Percentiles rank a stretch among this genome's conserved stretches.
phyloP scores from a whole-genome alignment of 2,888 invertebrate genomes.

The Tanaodytes sp. region DNA sequence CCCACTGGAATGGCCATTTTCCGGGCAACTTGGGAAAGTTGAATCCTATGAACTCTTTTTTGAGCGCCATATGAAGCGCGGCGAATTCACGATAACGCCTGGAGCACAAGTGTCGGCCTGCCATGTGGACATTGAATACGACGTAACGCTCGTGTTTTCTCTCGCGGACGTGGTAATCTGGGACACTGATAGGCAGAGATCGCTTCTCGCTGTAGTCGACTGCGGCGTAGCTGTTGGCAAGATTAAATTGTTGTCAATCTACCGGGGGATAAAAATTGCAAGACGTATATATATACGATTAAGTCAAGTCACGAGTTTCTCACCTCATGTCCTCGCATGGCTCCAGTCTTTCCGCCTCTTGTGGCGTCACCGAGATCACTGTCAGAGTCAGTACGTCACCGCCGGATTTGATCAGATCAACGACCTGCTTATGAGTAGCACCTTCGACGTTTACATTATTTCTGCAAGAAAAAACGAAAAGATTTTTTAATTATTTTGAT shows the following conservation, averaged over 20 bases:
- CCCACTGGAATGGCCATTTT: slow-evolving; percentile 95
- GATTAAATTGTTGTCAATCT: slow-evolving; percentile 24
- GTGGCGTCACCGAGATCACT: slow-evolving; percentile 94
- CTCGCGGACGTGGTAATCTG: slow-evolving; percentile 94
- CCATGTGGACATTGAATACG: slow-evolving; percentile 99
- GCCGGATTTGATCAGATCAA: slow-evolving; percentile 98
- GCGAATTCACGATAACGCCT: slow-evolving; percentile 96
- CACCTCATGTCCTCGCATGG: slow-evolving; percentile 72
- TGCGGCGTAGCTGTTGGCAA: slow-evolving; percentile 76
- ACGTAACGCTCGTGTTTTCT: slow-evolving; percentile 92
- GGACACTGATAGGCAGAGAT: slow-evolving; percentile 89
- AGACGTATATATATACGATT: no score
- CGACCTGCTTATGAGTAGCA: slow-evolving; percentile 99
- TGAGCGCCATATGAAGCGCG: slow-evolving; percentile 87
- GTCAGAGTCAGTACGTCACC: slow-evolving; percentile 97
- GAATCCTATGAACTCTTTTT: slow-evolving; percentile 95
- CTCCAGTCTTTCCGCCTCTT: slow-evolving; percentile 78
- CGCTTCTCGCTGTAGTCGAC: slow-evolving; percentile 97
- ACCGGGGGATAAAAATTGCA: no score
- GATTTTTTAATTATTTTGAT: no score
- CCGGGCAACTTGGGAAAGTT: slow-evolving; percentile 98
- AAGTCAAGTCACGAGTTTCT: not conserved
- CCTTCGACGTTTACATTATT: slow-evolving; percentile 99
- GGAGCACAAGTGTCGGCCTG: slow-evolving; percentile 96
- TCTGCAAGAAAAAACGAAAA: slow-evolving; percentile 75